Evolutionary conservation across 2,888 invertebrate species (phyloP), one percentile per base, ranked within the genome.

Genomic region (Eupithecia abbreviata): DNA sequence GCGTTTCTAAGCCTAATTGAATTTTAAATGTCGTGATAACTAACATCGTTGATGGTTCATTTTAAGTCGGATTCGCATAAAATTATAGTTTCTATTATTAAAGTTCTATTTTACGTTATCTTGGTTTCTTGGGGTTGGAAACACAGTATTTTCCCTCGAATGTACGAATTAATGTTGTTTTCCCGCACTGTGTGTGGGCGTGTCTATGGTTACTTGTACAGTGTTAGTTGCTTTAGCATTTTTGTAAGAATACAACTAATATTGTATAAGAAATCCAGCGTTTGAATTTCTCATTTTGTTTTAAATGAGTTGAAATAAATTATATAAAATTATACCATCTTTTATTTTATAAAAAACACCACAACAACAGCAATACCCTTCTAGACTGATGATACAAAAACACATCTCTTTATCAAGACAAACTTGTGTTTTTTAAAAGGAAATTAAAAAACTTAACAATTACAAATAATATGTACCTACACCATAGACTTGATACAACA

Each of bases 291-390:
- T 92, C 92, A 92, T 91, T 92, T 91, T 93, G 90, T 93, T 92
- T 92, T 90, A 92, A 93, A 93, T 93, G 94, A 94, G 94, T 94
- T 92, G 92, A 65, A 78, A 94, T 94, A 93, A 89, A 91, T 89
- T 92, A 93, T 91, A 92, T 90, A 89, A 89, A 91, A 87, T 87
- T 84, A 82, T 82, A 80, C 81, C 70, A 79, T 84, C 75, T 82
- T 88, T 90, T 90, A 87, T 86, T 86, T 88, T 72, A 6, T 4
- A 66, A 42, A 66, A 66, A 58, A 7, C 9, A 1, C 18, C 55
- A 9, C 9, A 58, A 18, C 55, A 18, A 15, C 15, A 13, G n/a
- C 15, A 51, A 51, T 4, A 66, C 58, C 0, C 2, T 58, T 18
- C 3, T 58, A 58, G 58, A 12, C 30, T 62, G 18, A 30, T 62